phyloP scores from a whole-genome alignment of 2,113 vertebrate species.

The Nesogale talazaci region DNA sequence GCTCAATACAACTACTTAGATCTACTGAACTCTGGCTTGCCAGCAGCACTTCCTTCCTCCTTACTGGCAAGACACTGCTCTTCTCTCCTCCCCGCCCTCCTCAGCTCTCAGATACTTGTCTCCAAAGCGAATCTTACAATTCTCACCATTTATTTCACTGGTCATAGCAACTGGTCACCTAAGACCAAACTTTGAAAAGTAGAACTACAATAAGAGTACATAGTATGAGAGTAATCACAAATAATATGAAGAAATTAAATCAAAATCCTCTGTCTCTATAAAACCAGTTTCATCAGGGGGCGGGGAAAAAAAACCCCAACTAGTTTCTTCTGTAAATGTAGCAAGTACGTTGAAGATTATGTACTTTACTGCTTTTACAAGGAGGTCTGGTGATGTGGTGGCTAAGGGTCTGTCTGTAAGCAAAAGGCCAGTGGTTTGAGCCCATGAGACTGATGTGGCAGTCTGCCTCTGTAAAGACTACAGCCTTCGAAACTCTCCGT shows the following conservation, averaged over 20 bases:
- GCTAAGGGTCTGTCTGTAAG: no score
- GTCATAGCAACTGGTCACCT: background rate
- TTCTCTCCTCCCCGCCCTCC: background rate
- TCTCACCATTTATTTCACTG: constrained; percentile 8
- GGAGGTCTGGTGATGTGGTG: no score
- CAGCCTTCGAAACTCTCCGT: no score
- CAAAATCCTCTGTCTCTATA: background rate
- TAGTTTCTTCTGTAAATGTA: background rate
- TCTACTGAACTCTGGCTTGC: background rate
- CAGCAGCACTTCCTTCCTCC: constrained; percentile 16
- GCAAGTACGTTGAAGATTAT: constrained; percentile 26
- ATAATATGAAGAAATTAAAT: background rate
- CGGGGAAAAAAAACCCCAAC: no score
- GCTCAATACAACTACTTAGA: background rate
- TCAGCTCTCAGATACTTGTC: background rate
- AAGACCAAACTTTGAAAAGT: constrained; percentile 31
- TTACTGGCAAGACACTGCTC: background rate
- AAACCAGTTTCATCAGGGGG: no score
- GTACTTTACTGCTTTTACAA: background rate
- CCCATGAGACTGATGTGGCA: no score
- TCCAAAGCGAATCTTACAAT: constrained; percentile 40
- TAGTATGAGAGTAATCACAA: constrained; percentile 14
- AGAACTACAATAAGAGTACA: background rate
- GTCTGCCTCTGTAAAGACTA: no score
- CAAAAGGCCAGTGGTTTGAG: no score